Evolutionary conservation across 2,888 invertebrate species (phyloP).

Genomic region (Dryadula phaetusa): DNA sequence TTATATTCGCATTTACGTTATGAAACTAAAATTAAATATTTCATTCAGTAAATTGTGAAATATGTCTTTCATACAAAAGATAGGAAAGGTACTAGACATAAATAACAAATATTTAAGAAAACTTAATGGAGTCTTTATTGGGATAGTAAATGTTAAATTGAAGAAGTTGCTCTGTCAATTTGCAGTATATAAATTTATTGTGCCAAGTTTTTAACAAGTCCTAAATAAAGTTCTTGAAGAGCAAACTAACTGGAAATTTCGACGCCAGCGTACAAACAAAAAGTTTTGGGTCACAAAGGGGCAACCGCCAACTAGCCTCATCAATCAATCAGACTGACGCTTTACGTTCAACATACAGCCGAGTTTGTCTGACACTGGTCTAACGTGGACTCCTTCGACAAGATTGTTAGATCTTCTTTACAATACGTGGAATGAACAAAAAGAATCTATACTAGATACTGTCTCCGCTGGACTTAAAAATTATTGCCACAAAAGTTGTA

Average conservation of each 20-base stretch:
- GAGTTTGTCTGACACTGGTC: conserved; percentile 27
- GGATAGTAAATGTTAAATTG: conserved; percentile 5
- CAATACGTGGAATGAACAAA: neutral
- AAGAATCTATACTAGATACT: neutral
- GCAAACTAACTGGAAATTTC: conserved; percentile 38
- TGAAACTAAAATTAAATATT: no score
- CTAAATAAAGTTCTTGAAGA: conserved; percentile 36
- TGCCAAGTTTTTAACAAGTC: conserved; percentile 36
- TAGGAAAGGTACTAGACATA: no score
- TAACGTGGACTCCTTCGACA: neutral
- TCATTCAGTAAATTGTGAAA: no score
- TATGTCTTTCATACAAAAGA: no score
- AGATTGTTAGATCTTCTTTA: conserved; percentile 26
- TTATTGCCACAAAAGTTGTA: no score
- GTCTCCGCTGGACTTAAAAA: no score
- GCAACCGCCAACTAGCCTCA: conserved; percentile 56
- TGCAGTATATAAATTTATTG: conserved; percentile 21
- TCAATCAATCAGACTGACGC: conserved; percentile 66
- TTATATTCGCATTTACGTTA: no score
- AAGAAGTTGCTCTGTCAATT: conserved; percentile 17
- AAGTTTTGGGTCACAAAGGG: conserved; percentile 60
- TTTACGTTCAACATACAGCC: conserved; percentile 45
- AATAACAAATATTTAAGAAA: neutral
- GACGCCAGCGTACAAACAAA: conserved; percentile 59
- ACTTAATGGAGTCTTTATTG: neutral